These are phyloP conservation scores for Halcyon senegalensis DNA, from an alignment of 2,113 vertebrate genomes.

Conservation along the genomic window DNA sequence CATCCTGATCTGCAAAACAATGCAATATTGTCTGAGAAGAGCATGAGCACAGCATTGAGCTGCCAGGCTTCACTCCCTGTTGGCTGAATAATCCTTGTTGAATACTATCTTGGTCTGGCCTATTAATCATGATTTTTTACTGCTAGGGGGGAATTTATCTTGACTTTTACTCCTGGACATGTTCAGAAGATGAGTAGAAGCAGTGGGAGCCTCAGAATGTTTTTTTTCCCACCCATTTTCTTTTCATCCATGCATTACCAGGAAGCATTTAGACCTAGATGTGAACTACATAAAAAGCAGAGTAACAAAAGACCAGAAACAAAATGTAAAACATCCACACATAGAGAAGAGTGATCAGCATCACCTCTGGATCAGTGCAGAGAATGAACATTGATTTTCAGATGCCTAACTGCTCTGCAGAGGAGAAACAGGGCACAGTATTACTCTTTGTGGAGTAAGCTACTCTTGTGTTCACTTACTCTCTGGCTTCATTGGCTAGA, in stretches of 20 bases:
- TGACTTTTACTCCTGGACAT: not conserved
- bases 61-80: not conserved
- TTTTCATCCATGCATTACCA: not conserved
- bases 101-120: accelerated
- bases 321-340: not conserved
- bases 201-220: not conserved
- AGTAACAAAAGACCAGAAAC: not conserved
- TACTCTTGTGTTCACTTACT: not conserved
- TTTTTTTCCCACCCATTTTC: not conserved
- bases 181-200: not conserved
- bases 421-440: not conserved
- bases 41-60: not conserved
- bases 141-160: not conserved
- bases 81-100: not conserved
- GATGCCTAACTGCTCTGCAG: not conserved
- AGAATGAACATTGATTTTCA: not conserved
- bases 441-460: not conserved
- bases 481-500: not conserved
- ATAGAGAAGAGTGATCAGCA: not conserved
- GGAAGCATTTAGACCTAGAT: not conserved
- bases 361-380: not conserved
- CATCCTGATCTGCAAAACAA: not conserved
- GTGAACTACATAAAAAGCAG: not conserved
- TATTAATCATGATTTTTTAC: not conserved
- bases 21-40: not conserved